Base-by-base conservation (phyloP, 2,113 vertebrate species). In the Nematolebias whitei region DNA sequence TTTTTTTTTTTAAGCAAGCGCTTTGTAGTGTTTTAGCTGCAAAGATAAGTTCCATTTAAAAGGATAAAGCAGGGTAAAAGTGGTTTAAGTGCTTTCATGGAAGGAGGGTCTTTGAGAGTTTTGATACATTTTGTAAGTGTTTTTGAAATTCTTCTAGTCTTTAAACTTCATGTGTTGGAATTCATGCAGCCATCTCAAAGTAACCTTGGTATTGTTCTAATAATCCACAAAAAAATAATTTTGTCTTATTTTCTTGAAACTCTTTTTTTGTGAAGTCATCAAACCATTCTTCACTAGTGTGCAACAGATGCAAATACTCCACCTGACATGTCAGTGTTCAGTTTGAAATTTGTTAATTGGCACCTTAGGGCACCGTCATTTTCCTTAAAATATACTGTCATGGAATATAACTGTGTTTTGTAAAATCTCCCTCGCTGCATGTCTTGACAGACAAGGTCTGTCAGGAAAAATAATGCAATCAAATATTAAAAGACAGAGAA, bases 401-500 rank as follows among this genome's bases (percentile, higher is more conserved):
- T 0, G 23, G 19, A 26, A 43, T 73, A 82, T 84, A 8, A 62
- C 83, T 83, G 71, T 68, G 44, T 38, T 69, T 59, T 47, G 60
- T 83, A 80, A 74, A 87, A 60, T 74, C 61, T 53, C 76, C 2
- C 65, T 63, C 69, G 84, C 53, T 73, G 54, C 57, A 57, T 68
- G 44, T 69, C 44, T 78, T 83, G 82, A 82, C 83, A 83, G 85
- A 88, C 79, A 65, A 70, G 48, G 49, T 63, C 49, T 85, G 85
- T 85, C 81, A 83, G 76, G 40, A 63, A 65, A 83, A 61, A 63
- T 66, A 85, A 83, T 73, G 56, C 67, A 78, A 83, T 87, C 80
- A 85, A 80, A 79, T 88, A 83, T 20, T 20, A 12, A 20, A 54
- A 84, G 76, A 86, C 87, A 85, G 82, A 72, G 80, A 76, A 78